Evolutionary conservation across 2,888 invertebrate genomes (phyloP).

Genomic region (Drosophila dives): DNA sequence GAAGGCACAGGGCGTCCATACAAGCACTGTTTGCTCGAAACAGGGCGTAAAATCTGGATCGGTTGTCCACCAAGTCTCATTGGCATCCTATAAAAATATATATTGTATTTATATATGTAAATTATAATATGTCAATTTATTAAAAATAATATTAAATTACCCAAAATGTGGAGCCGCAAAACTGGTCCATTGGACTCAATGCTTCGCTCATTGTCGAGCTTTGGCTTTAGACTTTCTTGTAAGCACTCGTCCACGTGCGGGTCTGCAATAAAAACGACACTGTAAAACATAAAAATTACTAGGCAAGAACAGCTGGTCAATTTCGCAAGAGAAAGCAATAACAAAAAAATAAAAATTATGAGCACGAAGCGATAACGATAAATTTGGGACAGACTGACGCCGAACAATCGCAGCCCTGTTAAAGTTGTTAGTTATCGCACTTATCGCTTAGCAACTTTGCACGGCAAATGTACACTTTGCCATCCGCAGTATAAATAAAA

Average conservation of each 20-base stretch:
- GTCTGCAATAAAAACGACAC: conserved; percentile 17
- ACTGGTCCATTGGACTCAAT: conserved; percentile 89
- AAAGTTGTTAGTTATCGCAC: conserved; percentile 9
- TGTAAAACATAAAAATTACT: conserved; percentile 43
- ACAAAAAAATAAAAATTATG: conserved; percentile 17
- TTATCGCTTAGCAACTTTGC: conserved; percentile 37
- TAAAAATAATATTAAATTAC: conserved; percentile 84
- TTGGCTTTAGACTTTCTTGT: conserved; percentile 9
- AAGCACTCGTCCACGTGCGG: conserved; percentile 36
- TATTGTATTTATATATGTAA: background rate
- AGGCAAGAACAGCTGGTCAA: conserved; percentile 44
- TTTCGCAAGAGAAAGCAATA: conserved; percentile 42
- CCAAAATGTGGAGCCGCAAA: conserved; percentile 93
- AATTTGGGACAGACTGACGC: background rate
- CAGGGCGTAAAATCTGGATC: conserved; percentile 95
- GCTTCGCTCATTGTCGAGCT: conserved; percentile 63
- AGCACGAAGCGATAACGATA: conserved; percentile 35
- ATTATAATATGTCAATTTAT: background rate
- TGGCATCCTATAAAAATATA: conserved; percentile 87
- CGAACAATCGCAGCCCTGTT: conserved; percentile 24
- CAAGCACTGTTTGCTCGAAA: conserved; percentile 95
- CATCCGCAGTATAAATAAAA: background rate
- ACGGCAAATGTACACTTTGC: conserved; percentile 9
- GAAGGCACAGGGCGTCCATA: conserved; percentile 95
- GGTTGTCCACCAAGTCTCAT: conserved; percentile 91